Conservation (phyloP, 2,888 invertebrate species). For the Unio delphinus region DNA sequence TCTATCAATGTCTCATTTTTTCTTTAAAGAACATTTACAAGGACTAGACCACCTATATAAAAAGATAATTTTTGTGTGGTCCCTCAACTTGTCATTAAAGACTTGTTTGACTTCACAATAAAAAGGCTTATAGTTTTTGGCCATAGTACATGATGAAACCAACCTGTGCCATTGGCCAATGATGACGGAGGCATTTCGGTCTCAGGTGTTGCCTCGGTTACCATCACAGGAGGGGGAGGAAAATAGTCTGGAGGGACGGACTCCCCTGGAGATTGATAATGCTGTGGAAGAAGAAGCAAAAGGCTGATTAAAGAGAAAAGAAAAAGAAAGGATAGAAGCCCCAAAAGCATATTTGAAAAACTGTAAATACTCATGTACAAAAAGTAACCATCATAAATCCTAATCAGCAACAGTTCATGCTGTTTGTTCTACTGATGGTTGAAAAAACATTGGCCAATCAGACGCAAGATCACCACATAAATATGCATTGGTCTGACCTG, state of each 20-base stretch:
- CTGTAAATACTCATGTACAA: too few relatives aligned
- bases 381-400: not conserved
- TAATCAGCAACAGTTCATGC: not conserved
- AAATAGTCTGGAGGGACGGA: slow-evolving; percentile 54
- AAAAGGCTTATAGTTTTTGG: not conserved
- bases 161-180: slow-evolving; percentile 51
- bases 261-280: slow-evolving; percentile 29
- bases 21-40: too few relatives aligned
- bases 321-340: not conserved
- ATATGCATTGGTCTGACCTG: too few relatives aligned
- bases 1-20: too few relatives aligned
- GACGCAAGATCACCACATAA: too few relatives aligned
- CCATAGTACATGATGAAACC: not conserved
- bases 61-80: too few relatives aligned
- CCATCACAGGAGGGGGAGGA: slow-evolving; percentile 64
- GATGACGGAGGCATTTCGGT: slow-evolving; percentile 46
- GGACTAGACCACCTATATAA: too few relatives aligned
- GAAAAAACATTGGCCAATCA: too few relatives aligned
- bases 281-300: slow-evolving; percentile 15
- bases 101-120: too few relatives aligned
- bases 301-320: not conserved
- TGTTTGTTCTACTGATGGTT: not conserved
- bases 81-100: too few relatives aligned
- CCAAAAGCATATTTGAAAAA: too few relatives aligned
- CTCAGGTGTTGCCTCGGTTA: slow-evolving; percentile 65